Base-by-base conservation (phyloP, 2,888 invertebrate genomes). In the Agriopis marginaria region DNA sequence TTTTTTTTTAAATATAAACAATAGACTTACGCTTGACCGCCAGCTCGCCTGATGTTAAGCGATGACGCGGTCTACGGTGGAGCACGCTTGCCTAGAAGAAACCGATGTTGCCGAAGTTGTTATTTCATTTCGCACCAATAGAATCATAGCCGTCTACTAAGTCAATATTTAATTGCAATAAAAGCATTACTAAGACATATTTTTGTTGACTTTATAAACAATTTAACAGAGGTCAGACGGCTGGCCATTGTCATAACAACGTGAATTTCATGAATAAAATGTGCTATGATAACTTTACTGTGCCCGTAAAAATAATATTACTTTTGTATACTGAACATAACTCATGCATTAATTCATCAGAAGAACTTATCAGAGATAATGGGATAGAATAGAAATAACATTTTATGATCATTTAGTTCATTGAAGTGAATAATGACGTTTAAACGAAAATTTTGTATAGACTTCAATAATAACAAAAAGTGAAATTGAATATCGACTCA, bases 181-280 rank as follows among this genome's bases (percentile, higher is more conserved):
- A 44, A 58, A 58, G 32, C 58, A 45, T 58, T 58, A 32, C 12
- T 23, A 32, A 58, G 45, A 32, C 45, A 32, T 45, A 32, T 58
- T 58, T 23, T 45, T 45, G 58, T 44, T 58, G 14, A 47, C 45
- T 55, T 55, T 12, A 45, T 14, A 44, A 32, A 58, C 45, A 58
- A 58, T 58, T 58, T 58, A 32, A 58, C n/a, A 40, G 58, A 51
- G 54, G 53, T 14, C 23, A 54, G 39, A 39, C 54, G 45, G 45
- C 63, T 54, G 12, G 50, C 45, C 53, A 32, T 54, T 45, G 55
- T 63, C 40, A 55, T 45, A 63, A 47, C 50, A 45, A 55, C 39
- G 44, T 55, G 55, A 55, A 47, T 55, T 45, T 55, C 54, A 63
- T 63, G 64, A 65, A 65, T 65, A 61, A 42, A 50, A 58, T 50